Base-by-base conservation (phyloP, 1,140 invertebrate species). In the Brachionus paranguensis region DNA sequence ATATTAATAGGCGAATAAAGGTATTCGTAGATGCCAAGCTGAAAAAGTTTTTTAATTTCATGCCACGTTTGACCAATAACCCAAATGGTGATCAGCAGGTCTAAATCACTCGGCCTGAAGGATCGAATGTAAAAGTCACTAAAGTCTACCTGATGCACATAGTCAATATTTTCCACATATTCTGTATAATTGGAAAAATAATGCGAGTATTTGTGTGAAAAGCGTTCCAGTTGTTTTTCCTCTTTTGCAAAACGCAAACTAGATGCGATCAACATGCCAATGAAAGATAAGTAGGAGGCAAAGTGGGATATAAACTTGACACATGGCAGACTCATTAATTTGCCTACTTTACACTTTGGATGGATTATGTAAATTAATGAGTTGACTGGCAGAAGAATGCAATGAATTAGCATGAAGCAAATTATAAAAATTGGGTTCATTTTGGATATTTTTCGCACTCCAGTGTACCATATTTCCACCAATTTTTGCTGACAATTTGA, bases 221-320 rank as follows among this genome's bases (percentile, higher is more conserved):
- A 76, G 17, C 43, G 72, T 76, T 47, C 72, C 43, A 68, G 60
- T 60, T 64, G 53, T 47, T 20, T 60, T 81, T 64, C 78, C 55
- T 81, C 53, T 60, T 81, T 81, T 24, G 78, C 53, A 81, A 64
- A 81, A 17, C 53, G 53, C 37, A 81, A 47, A 68, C 37, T 81
- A 12, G 83, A 84, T 3, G 87, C 86, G 78, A 93, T 91, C 17
- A 93, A 89, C 85, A 93, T 88, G 0, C 90, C 85, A 0, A 93
- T 89, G 86, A 93, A 93, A n/a, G 92, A 86, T 1, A 92, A 64
- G 85, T 93, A 93, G 12, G 91, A 91, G n/a, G 92, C 90, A 3
- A 91, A 88, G 55, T 91, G 91, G 24, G 86, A 87, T 27, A 89
- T 87, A 74, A 89, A 89, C 85, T 89, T 89, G 1, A 89, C 86